phyloP scores from a whole-genome alignment of 2,888 invertebrate genomes.

The Lobophora halterata region DNA sequence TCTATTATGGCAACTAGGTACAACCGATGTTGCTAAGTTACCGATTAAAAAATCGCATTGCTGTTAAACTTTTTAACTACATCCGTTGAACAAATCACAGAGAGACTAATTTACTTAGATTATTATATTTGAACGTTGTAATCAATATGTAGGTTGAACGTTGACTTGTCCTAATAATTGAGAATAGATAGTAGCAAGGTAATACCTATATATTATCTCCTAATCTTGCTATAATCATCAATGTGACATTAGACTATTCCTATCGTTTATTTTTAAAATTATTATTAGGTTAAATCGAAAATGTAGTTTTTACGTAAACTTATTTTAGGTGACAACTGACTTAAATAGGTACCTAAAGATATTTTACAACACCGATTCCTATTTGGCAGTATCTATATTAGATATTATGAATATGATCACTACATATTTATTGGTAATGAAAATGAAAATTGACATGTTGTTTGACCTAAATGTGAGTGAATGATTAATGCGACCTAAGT shows the following conservation, averaged over 20 bases:
- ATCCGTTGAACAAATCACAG: too few relatives aligned
- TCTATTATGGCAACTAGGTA: conserved; percentile 46
- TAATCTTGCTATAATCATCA: conserved; percentile 44
- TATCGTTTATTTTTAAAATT: conserved; percentile 33
- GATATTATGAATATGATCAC: conserved; percentile 43
- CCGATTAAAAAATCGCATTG: conserved; percentile 31
- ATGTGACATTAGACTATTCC: conserved; percentile 59
- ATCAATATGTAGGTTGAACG: neutral
- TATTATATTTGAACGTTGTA: too few relatives aligned
- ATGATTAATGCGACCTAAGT: too few relatives aligned
- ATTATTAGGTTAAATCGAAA: conserved; percentile 32
- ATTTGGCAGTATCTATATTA: conserved; percentile 76
- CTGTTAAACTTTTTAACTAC: conserved; percentile 6
- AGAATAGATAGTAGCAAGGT: conserved; percentile 9
- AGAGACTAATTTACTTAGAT: too few relatives aligned
- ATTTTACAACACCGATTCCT: conserved; percentile 72
- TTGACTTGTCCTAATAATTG: conserved; percentile 15
- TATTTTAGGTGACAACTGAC: conserved; percentile 24
- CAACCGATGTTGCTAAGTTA: conserved; percentile 35
- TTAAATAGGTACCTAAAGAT: conserved; percentile 33
- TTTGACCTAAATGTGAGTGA: conserved; percentile 11
- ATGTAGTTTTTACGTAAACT: conserved; percentile 25
- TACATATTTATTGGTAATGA: conserved; percentile 44
- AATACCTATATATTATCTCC: conserved; percentile 28
- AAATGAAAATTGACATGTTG: conserved; percentile 64